Conservation (phyloP, 2,888 invertebrate genomes). For the Caenorhabditis afra region DNA sequence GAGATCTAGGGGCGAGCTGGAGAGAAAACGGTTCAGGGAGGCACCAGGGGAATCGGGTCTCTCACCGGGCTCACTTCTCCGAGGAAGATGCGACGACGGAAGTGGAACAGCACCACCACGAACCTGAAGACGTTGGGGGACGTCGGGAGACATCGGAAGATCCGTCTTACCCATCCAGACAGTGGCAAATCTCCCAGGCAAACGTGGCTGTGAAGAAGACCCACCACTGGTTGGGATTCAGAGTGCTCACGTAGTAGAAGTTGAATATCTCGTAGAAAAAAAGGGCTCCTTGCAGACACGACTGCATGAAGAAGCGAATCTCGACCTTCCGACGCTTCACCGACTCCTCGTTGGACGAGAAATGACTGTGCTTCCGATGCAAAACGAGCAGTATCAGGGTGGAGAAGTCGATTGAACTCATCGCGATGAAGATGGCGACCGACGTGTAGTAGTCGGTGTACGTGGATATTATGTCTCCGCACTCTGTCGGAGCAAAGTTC, state of each 20-base stretch:
- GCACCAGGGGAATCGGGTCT: neutral
- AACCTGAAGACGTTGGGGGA: constrained; percentile 59
- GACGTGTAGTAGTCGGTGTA: constrained; percentile 68
- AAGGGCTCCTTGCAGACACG: constrained; percentile 61
- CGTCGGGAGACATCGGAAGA: neutral
- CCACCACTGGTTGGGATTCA: constrained; percentile 56
- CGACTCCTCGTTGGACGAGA: constrained; percentile 30
- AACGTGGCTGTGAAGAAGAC: constrained; percentile 63
- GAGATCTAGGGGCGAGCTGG: constrained; percentile 14
- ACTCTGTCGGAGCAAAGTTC: constrained; percentile 61
- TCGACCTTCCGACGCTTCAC: constrained; percentile 52
- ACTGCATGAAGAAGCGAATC: constrained; percentile 64
- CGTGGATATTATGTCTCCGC: constrained; percentile 61
- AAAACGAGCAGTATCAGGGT: constrained; percentile 50
- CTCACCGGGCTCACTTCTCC: constrained; percentile 35
- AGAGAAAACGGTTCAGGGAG: constrained; percentile 10
- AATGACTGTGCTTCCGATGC: constrained; percentile 48
- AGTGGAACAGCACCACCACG: constrained; percentile 63
- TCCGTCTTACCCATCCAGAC: constrained; percentile 61
- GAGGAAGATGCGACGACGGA: constrained; percentile 49
- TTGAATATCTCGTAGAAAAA: constrained; percentile 69
- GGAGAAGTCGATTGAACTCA: constrained; percentile 57
- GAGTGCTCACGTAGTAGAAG: constrained; percentile 62
- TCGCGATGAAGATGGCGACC: constrained; percentile 55
- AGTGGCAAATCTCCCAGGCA: constrained; percentile 67